Percentiles rank a stretch among this genome's conserved stretches.
Evolutionary conservation across 2,113 vertebrate genomes (phyloP).

Genomic region (Elanus axillaris): DNA sequence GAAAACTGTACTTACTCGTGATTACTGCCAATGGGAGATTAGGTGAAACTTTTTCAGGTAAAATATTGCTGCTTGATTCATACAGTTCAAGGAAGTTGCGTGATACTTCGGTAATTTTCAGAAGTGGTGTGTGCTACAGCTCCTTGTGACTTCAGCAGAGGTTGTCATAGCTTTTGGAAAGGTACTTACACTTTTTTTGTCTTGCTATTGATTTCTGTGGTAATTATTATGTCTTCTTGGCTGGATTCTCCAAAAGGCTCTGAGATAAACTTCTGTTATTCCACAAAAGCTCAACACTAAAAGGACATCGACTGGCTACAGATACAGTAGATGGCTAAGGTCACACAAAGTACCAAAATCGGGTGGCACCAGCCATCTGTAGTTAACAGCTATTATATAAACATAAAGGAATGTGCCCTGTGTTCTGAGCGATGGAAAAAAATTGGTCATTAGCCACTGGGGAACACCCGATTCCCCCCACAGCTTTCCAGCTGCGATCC

Average conservation of each 20-base stretch:
- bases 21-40: background rate
- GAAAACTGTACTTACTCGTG: background rate
- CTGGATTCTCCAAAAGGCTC: background rate
- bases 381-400: slow-evolving; percentile 73
- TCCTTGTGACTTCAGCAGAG: background rate
- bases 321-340: background rate
- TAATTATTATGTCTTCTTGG: background rate
- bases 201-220: background rate
- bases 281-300: background rate
- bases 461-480: slow-evolving; percentile 53
- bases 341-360: slow-evolving; percentile 42
- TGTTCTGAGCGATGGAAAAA: slow-evolving; percentile 62
- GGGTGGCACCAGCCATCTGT: slow-evolving; percentile 67
- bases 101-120: background rate
- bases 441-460: slow-evolving; percentile 59
- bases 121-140: accelerated
- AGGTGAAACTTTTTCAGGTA: background rate
- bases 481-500: slow-evolving; percentile 72
- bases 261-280: background rate
- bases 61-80: background rate
- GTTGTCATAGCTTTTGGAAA: background rate
- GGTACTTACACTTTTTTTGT: background rate
- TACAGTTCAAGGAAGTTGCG: background rate
- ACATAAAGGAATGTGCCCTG: slow-evolving; percentile 69
- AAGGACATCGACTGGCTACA: background rate